Evolutionary conservation across 2,113 vertebrate genomes (phyloP).

Genomic region (Herpetotheres cachinnans): DNA sequence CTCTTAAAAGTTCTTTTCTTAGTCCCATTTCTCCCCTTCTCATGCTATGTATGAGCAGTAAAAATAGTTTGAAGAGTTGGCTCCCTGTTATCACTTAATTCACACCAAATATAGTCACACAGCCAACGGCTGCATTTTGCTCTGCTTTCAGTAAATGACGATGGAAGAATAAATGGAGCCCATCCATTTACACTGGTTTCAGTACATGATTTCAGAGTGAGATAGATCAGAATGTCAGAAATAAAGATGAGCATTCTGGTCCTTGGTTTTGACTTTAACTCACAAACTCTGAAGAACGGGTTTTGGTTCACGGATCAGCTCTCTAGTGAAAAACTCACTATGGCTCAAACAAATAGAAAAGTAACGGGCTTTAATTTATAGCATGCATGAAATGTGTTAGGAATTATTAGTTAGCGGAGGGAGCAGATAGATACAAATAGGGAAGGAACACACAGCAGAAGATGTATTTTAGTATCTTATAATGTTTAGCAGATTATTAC

Average conservation of each 20-base stretch:
- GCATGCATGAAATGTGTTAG: not conserved
- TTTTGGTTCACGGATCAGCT: not conserved
- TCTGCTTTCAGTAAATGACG: accelerated
- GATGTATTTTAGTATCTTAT: not conserved
- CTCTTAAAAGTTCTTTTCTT: not conserved
- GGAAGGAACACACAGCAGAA: not conserved
- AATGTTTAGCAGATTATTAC: not conserved
- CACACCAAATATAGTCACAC: not conserved
- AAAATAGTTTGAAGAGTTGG: not conserved
- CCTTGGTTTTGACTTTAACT: not conserved
- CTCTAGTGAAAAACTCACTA: not conserved
- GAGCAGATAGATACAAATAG: not conserved
- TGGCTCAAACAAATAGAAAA: not conserved
- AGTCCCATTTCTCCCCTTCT: not conserved
- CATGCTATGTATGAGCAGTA: not conserved
- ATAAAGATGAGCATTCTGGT: not conserved
- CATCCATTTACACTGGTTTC: not conserved
- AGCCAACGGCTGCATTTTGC: not conserved
- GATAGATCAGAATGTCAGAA: not conserved
- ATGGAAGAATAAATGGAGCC: not conserved
- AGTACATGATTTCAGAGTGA: not conserved
- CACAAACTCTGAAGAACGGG: not conserved
- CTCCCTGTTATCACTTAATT: not conserved
- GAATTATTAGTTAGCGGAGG: not conserved
- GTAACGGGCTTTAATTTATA: not conserved